phyloP scores from a whole-genome alignment of 2,888 invertebrate species.

The Lithophane semibrunnea region DNA sequence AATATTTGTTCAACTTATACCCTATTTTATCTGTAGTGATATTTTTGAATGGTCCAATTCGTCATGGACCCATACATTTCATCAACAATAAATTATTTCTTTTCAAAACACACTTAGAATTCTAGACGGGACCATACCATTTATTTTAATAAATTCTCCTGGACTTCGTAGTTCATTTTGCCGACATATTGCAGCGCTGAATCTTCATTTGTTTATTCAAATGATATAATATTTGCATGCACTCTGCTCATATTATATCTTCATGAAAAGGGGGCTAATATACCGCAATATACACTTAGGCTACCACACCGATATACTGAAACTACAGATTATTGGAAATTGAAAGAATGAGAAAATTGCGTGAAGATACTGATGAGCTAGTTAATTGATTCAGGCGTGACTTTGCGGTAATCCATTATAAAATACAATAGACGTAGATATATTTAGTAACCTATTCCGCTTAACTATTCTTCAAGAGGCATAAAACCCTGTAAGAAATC shows the following conservation, averaged over 20 bases:
- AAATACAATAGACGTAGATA: too few relatives aligned
- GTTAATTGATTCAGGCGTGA: too few relatives aligned
- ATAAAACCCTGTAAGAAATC: too few relatives aligned
- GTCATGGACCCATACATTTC: background rate
- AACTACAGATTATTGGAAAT: background rate
- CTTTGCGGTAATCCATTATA: too few relatives aligned
- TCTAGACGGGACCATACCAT: background rate
- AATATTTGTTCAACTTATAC: too few relatives aligned
- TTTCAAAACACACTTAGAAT: constrained; percentile 7
- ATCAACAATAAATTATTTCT: background rate
- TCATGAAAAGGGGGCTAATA: constrained; percentile 11
- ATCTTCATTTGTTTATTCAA: constrained; percentile 49
- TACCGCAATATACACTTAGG: too few relatives aligned
- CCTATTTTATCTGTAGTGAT: too few relatives aligned
- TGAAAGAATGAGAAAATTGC: background rate
- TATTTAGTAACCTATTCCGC: too few relatives aligned
- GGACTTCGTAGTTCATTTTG: constrained; percentile 1
- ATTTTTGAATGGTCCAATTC: too few relatives aligned
- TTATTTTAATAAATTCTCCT: constrained; percentile 23
- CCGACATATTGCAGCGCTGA: constrained; percentile 37
- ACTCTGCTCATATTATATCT: constrained; percentile 7
- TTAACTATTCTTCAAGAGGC: too few relatives aligned
- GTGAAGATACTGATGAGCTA: too few relatives aligned
- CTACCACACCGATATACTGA: background rate
- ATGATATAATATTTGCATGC: constrained; percentile 45